phyloP scores from a whole-genome alignment of 2,797 vertebrate species.

The Dicrostonyx torquatus region DNA sequence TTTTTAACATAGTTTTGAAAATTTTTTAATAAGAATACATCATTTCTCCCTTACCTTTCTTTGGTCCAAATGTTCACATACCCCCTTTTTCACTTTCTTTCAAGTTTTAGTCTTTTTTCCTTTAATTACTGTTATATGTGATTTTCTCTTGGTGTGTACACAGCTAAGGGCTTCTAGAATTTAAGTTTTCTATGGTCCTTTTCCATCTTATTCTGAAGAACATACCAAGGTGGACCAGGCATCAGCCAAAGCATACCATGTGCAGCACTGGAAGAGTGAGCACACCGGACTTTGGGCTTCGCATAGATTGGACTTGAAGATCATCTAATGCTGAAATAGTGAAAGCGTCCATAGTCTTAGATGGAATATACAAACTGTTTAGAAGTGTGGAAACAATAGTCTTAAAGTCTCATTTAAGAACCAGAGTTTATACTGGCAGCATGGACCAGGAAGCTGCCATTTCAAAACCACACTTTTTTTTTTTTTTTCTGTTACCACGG shows the following conservation, averaged over 20 bases:
- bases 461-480: too few species aligned
- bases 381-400: neutral
- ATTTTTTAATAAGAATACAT: neutral
- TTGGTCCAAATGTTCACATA: neutral
- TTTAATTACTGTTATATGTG: neutral
- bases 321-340: neutral
- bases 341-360: neutral
- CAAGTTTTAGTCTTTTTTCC: neutral
- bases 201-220: neutral
- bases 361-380: neutral
- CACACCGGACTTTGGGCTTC: neutral
- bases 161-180: neutral
- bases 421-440: too few species aligned
- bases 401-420: neutral
- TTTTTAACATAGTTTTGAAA: neutral
- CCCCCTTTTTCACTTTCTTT: neutral
- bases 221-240: neutral
- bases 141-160: neutral
- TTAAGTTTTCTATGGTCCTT: neutral
- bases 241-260: neutral
- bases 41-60: neutral
- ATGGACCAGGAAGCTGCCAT: too few species aligned
- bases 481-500: too few species aligned
- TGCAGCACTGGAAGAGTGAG: neutral
- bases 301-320: neutral